Evolutionary conservation across 2,113 vertebrate species (phyloP), one percentile per base, ranked within the genome.

Genomic region (Pollachius pollachius): DNA sequence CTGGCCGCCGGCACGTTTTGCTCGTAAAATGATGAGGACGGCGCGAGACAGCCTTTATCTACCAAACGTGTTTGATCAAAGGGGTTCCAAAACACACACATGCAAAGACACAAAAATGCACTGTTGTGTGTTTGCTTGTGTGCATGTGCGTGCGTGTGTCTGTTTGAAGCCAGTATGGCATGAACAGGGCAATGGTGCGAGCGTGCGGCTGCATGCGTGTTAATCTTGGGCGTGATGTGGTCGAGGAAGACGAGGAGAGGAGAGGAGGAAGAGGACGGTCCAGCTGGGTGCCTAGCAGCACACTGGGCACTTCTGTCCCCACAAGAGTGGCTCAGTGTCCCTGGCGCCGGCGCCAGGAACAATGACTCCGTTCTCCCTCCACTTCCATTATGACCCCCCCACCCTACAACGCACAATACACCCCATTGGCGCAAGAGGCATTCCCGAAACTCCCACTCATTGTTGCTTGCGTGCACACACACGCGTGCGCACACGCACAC

Each of bases 281-380:
- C 87, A 89, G 87, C 88, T 87, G 87, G 72, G 56, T 68, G 23
- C 71, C 74, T 73, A 80, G 89, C 86, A 91, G 81, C 77, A 88
- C 84, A 91, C 87, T 80, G 37, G 79, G 86, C 85, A 84, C 84
- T 81, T 86, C 85, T 89, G 84, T 87, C 85, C 84, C 81, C 64
- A 81, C 85, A 85, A 84, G 85, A 80, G 88, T 80, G 75, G 82
- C 82, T 75, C 80, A 90, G 87, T 90, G 88, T 88, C 84, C 79
- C 72, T 69, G 60, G 81, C 70, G 68, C 64, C 61, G 62, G 4
- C 62, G 65, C 70, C 54, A 25, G 56, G 68, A 85, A 91, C 89
- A 91, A 91, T 90, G 77, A 70, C 68, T 66, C 80, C 76, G 18
- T 90, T 89, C 80, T 89, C 83, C 78, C n/a, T 80, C 57, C 78